Evolutionary conservation across 2,797 vertebrate species (phyloP), one percentile per base, ranked within the genome.

Genomic region (Hydrocynus forskahlii): DNA sequence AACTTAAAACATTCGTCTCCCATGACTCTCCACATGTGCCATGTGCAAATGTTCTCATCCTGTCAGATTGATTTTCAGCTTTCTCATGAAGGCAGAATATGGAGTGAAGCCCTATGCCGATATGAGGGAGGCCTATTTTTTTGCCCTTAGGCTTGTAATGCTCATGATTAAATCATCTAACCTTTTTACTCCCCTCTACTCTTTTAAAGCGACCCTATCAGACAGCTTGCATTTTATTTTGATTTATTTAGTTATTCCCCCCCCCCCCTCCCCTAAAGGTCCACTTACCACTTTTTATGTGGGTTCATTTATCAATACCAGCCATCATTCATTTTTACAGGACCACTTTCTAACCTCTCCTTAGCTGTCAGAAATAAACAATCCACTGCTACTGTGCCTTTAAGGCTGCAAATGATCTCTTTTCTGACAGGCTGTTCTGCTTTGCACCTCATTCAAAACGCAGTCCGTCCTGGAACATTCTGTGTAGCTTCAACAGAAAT

Each of bases 31-130:
- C 40, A 69, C 35, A 62, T 83, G 68, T 79, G 81, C 81, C 83
- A 68, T 63, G 82, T 62, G 76, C 72, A 77, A 23, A 84, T 78
- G 50, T 81, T n/a, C 79, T 73, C 74, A 75, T 79, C 76, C 80
- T 86, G 82, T 80, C 77, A 70, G 74, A 78, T 64, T 80, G 69
- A 77, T 80, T 75, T 75, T 69, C 72, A 66, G 71, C 82, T 71
- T 21, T 62, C 54, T 45, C 50, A 60, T 78, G 69, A 84, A 78
- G 75, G 60, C 72, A n/a, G 75, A 70, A 63, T 68, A 66, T 72
- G 72, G 48, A 54, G 21, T 29, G 45, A 50, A 29, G 50, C 55
- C 17, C 16, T 19, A n/a, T 9, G 19, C n/a, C 25, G n/a, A 5
- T 35, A 55, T 5, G 14, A 29, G 48, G 23, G 48, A 55, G 69